Conservation (phyloP, 2,113 vertebrate genomes). For the Deroptyus accipitrinus region DNA sequence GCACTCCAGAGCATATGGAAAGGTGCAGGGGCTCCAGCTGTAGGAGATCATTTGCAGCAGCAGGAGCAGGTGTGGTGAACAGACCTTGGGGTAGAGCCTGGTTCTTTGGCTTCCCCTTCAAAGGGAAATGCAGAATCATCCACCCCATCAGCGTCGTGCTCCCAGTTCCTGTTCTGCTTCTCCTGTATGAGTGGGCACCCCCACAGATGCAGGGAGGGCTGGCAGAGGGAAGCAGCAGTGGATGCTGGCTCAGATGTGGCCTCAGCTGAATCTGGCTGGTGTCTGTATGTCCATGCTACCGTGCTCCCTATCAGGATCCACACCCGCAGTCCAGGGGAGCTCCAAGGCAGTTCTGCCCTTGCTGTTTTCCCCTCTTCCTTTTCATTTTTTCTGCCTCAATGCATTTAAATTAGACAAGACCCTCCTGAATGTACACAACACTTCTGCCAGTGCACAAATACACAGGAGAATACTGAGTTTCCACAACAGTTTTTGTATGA, state of each 20-base stretch:
- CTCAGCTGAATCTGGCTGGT: no score
- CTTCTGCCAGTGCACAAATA: background rate
- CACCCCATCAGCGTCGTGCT: background rate
- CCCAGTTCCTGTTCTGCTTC: background rate
- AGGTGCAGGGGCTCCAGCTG: fast-evolving
- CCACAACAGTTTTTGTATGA: background rate
- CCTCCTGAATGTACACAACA: background rate
- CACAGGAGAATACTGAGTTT: background rate
- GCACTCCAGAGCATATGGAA: background rate
- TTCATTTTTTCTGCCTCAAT: background rate
- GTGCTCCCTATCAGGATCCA: fast-evolving
- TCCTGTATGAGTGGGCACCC: fast-evolving
- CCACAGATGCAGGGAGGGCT: fast-evolving
- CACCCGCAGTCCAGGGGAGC: fast-evolving
- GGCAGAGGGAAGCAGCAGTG: background rate
- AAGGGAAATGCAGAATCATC: no score
- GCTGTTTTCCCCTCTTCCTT: background rate
- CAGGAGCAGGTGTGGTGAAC: fast-evolving
- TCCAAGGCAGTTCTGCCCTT: fast-evolving
- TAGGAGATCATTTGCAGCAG: no score
- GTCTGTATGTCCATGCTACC: fast-evolving
- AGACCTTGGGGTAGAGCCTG: background rate
- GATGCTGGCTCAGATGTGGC: fast-evolving
- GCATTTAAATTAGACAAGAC: background rate
- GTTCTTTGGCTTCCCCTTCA: background rate